These are phyloP conservation scores for Karalla daura DNA, from an alignment of 2,797 vertebrate species.

Conservation along the genomic window DNA sequence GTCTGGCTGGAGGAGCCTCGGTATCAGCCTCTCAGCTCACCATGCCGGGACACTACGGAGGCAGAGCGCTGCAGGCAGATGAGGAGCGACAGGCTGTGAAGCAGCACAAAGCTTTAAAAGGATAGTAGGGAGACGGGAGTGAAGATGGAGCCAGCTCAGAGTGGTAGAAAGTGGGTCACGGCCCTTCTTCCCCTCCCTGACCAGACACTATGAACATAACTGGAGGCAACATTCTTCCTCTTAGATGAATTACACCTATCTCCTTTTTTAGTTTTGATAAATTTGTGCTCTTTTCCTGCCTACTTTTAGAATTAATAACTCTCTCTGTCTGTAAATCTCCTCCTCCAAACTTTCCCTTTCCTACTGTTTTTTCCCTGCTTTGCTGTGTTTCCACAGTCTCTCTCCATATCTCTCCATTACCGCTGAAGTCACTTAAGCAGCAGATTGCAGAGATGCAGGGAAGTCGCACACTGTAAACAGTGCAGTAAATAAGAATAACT, in stretches of 20 bases:
- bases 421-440: conserved; percentile 28
- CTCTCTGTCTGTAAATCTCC: conserved; percentile 14
- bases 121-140: neutral
- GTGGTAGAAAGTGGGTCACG: conserved; percentile 44
- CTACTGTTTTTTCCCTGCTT: conserved; percentile 4
- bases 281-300: conserved; percentile 9
- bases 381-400: conserved; percentile 2
- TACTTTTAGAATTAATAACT: conserved; percentile 16
- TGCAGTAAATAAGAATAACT: conserved; percentile 8
- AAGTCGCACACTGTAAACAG: neutral
- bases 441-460: conserved; percentile 6
- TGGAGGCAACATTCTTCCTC: conserved; percentile 23
- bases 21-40: neutral
- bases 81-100: conserved; percentile 11
- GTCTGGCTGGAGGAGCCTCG: neutral
- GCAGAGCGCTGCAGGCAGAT: neutral
- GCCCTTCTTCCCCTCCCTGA: conserved; percentile 20
- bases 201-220: conserved; percentile 20
- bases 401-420: conserved; percentile 3
- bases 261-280: conserved; percentile 23
- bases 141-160: conserved; percentile 11
- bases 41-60: neutral
- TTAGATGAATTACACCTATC: conserved; percentile 25
- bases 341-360: neutral
- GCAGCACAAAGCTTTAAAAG: conserved; percentile 12